phyloP scores from a whole-genome alignment of 2,113 vertebrate genomes.

The Actenoides hombroni region DNA sequence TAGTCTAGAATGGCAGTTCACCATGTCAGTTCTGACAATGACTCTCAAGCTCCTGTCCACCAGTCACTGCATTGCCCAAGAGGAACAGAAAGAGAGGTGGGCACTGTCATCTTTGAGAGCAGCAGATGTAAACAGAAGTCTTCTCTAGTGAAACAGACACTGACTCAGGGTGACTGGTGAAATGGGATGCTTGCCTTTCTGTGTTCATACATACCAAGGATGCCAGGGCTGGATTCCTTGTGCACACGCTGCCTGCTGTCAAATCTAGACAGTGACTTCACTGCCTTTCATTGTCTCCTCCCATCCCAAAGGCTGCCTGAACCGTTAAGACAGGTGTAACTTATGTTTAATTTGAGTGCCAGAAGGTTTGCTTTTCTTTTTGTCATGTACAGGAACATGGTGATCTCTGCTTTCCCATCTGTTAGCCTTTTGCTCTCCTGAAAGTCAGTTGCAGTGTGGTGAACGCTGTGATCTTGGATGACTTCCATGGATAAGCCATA shows the following conservation, averaged over 20 bases:
- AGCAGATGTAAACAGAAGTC: background rate
- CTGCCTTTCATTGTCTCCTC: background rate
- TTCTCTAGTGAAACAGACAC: background rate
- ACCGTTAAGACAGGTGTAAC: background rate
- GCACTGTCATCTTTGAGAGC: background rate
- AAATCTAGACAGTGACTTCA: background rate
- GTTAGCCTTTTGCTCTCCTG: background rate
- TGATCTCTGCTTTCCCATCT: background rate
- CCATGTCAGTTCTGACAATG: background rate
- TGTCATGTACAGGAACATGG: background rate
- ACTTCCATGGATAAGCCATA: background rate
- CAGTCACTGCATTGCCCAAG: background rate
- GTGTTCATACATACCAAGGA: background rate
- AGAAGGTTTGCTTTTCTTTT: background rate
- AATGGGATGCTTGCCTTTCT: background rate
- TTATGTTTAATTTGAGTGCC: background rate
- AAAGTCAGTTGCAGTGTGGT: background rate
- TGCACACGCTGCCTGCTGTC: accelerated
- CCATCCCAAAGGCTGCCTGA: background rate
- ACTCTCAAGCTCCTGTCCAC: background rate
- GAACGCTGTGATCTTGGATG: background rate
- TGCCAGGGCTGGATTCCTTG: background rate
- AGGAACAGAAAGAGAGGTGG: background rate
- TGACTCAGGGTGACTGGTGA: background rate
- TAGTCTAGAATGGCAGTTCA: background rate